A percentile compares a stretch with the other conserved stretches of the same genome.
Conservation (phyloP, 2,113 vertebrate genomes). For the Tautogolabrus adspersus region DNA sequence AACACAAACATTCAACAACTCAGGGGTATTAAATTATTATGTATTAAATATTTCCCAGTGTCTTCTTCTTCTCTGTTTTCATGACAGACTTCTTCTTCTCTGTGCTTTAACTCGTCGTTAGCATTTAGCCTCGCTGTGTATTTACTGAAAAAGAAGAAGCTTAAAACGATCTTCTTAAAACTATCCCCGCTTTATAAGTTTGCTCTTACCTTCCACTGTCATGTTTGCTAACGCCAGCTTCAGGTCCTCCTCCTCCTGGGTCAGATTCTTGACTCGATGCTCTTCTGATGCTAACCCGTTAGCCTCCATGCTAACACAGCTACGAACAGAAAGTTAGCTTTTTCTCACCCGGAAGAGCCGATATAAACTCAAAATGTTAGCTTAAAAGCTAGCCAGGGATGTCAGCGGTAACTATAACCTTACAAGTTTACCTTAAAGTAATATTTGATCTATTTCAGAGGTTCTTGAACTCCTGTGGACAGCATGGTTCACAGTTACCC, state of each 20-base stretch:
- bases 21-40: too few species aligned
- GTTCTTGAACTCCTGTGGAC: background rate
- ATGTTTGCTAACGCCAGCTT: slow-evolving; percentile 3
- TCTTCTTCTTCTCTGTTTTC: too few species aligned
- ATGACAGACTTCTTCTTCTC: too few species aligned
- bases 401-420: too few species aligned
- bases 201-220: slow-evolving; percentile 22
- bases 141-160: too few species aligned
- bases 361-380: background rate
- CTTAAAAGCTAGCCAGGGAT: too few species aligned
- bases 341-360: background rate
- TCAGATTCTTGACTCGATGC: fast-evolving
- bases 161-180: background rate
- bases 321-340: background rate
- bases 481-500: background rate
- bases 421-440: background rate
- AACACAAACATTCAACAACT: too few species aligned
- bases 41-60: too few species aligned
- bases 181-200: background rate
- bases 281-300: background rate
- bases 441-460: fast-evolving
- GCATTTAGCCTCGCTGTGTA: too few species aligned
- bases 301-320: slow-evolving; percentile 58
- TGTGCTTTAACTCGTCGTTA: background rate
- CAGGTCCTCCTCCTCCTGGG: background rate